Base-by-base conservation (phyloP, 2,113 vertebrate species). In the Takifugu bimaculatus region DNA sequence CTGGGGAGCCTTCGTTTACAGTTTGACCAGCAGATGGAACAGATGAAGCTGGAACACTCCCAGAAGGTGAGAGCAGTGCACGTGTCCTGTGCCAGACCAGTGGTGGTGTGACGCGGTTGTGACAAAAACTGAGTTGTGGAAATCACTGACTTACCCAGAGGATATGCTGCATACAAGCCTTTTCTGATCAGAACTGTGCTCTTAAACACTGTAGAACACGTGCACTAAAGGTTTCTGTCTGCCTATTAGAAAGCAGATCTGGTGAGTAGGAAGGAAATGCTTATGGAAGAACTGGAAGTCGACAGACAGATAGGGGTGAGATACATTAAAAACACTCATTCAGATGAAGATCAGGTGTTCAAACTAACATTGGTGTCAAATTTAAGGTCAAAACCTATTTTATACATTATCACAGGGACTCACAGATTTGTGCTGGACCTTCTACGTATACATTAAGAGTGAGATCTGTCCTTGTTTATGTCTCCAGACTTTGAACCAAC, bases 121-220 rank as follows among this genome's bases (percentile, higher is more conserved):
- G n/a, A n/a, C n/a, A n/a, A n/a, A n/a, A n/a, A n/a, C 95, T 5
- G 92, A 94, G 55, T 50, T 85, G 11, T 92, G 87, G 79, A 93
- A 88, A 78, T 90, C 86, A 1, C 5, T 93, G 54, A 84, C 90
- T 55, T 83, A 78, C 70, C 92, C 88, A 57, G 86, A 91, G 14
- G 73, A 63, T 42, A 77, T 90, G 61, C 84, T 97, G 20, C 78
- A 90, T 0, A 58, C 75, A 29, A 91, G 94, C 91, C 95, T 95
- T 58, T 45, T 26, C 1, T 25, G 4, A 20, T 3, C 12, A 0
- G 20, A 13, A 10, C 12, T 54, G 5, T 59, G 20, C 20, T 27
- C 1, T 55, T 11, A 49, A 42, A 47, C 29, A 43, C 12, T 20
- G 11, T 45, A 5, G 57, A 35, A 13, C 3, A 15, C 13, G 29